These are phyloP conservation scores for Euphonia xanthogaster DNA, from an alignment of 2,797 vertebrate species.

Conservation along the genomic window DNA sequence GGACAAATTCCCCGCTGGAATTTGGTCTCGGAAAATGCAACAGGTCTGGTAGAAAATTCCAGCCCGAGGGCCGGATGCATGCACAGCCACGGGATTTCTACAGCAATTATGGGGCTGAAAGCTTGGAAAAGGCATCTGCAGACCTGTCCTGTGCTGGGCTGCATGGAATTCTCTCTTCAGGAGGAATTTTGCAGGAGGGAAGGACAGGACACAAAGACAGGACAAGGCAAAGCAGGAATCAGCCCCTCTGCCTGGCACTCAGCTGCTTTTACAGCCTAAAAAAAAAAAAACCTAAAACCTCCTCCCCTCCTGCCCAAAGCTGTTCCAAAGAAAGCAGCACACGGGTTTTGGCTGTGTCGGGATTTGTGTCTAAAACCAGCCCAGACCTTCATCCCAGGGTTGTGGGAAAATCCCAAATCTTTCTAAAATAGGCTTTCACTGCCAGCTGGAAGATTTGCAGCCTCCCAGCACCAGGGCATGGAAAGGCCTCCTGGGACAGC, in stretches of 20 bases:
- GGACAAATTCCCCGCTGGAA: neutral
- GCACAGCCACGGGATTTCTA: neutral
- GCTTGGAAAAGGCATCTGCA: neutral
- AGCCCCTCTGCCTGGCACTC: neutral
- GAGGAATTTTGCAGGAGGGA: neutral
- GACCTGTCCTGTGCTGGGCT: neutral
- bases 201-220: neutral
- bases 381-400: neutral
- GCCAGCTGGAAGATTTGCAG: neutral
- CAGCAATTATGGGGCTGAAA: neutral
- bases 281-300: neutral
- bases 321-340: neutral
- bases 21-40: constrained; percentile 21
- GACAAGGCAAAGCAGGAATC: neutral
- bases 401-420: constrained; percentile 2
- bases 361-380: neutral
- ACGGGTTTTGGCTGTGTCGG: neutral
- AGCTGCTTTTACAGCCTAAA: neutral
- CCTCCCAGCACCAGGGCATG: neutral
- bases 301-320: neutral
- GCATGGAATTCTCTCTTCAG: neutral
- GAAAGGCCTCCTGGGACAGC: neutral
- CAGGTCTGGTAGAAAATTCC: neutral
- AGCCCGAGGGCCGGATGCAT: neutral
- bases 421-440: neutral